These are phyloP conservation scores for Epinephelus moara DNA, from an alignment of 2,113 vertebrate genomes.

Conservation along the genomic window DNA sequence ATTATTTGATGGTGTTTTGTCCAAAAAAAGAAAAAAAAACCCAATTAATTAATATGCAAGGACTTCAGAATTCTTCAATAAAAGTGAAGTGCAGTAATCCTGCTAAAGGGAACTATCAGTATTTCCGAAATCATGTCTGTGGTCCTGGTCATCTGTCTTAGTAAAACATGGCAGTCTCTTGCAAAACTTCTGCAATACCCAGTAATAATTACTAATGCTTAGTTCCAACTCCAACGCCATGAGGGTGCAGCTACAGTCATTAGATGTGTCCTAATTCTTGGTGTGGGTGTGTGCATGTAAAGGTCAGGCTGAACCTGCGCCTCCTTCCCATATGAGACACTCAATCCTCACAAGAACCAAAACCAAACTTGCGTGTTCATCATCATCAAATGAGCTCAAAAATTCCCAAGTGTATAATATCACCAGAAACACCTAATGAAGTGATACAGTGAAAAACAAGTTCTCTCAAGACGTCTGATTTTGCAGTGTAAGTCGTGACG, in stretches of 20 bases:
- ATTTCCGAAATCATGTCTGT: not conserved
- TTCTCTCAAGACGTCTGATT: not conserved
- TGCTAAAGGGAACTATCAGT: not conserved
- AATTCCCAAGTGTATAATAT: not conserved
- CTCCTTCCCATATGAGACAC: not conserved
- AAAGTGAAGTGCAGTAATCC: not conserved
- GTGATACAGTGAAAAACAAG: not conserved
- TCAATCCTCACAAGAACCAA: slow-evolving; percentile 12
- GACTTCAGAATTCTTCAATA: not conserved
- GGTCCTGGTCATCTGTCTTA: not conserved
- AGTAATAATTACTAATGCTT: not conserved
- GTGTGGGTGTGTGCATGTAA: slow-evolving; percentile 38
- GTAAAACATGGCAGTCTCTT: not conserved
- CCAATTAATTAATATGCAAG: not conserved
- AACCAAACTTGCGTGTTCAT: not conserved
- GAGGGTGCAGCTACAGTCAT: not conserved
- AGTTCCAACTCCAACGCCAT: not conserved
- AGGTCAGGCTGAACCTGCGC: slow-evolving; percentile 26
- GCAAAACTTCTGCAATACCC: not conserved
- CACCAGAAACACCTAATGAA: not conserved
- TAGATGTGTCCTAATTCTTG: not conserved
- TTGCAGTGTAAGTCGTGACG: not conserved
- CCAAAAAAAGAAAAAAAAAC: not conserved
- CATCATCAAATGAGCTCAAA: not conserved
- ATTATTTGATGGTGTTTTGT: not conserved